Evolutionary conservation across 92 coral and sea anemone species (phyloP).

Genomic region (Muricea muricata): DNA sequence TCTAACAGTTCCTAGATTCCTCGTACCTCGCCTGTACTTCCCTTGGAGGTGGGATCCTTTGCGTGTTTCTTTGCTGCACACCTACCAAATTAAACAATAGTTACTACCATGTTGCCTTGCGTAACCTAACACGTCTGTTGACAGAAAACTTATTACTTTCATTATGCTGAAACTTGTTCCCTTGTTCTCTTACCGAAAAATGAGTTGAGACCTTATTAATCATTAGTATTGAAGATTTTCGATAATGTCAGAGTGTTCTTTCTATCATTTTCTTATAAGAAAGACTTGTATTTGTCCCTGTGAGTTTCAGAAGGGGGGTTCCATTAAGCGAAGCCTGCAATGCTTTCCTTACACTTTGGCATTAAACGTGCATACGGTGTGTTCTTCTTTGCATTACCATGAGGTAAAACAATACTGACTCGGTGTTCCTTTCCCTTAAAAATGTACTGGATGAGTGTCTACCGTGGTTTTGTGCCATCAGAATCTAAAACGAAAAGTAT

Average conservation of each 20-base stretch:
- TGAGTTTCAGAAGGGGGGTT: too few species aligned
- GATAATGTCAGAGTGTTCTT: too few species aligned
- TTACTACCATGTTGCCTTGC: too few species aligned
- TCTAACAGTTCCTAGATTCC: constrained; percentile 10
- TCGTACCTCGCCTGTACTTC: constrained; percentile 9
- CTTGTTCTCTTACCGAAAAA: too few species aligned
- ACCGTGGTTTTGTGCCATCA: background rate
- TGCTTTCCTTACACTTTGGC: background rate
- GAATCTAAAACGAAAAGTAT: background rate
- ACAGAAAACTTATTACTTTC: too few species aligned
- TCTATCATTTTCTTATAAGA: too few species aligned
- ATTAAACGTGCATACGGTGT: background rate
- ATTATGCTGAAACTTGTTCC: too few species aligned
- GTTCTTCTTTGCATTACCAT: constrained; percentile 14
- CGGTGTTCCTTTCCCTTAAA: constrained; percentile 34
- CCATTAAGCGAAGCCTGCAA: background rate
- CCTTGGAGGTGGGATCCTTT: background rate
- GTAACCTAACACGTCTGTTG: too few species aligned
- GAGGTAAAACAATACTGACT: constrained; percentile 5
- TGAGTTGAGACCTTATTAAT: too few species aligned
- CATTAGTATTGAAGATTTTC: too few species aligned
- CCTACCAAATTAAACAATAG: constrained; percentile 4
- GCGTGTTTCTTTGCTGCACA: constrained; percentile 14
- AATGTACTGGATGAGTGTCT: constrained; percentile 31
- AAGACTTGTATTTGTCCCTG: too few species aligned